phyloP scores from a whole-genome alignment of 2,888 invertebrate species.

The Nomada ferruginata region DNA sequence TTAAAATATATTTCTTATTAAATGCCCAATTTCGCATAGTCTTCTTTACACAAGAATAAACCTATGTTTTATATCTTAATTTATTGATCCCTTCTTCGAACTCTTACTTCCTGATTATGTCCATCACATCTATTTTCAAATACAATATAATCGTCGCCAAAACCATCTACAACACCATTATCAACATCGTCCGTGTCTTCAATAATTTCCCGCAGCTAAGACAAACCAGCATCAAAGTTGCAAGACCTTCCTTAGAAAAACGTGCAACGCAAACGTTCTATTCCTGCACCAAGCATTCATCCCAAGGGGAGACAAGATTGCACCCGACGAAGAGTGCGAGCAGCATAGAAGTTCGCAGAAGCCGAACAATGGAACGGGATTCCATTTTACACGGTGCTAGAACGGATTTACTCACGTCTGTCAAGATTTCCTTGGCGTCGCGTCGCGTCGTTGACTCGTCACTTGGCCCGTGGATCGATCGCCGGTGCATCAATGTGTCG shows the following conservation, averaged over 20 bases:
- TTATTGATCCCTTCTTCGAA: too few relatives aligned
- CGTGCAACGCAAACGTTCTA: not conserved
- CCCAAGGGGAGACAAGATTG: not conserved
- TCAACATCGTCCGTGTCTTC: too few relatives aligned
- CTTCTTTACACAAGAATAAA: too few relatives aligned
- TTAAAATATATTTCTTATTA: too few relatives aligned
- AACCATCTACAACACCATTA: too few relatives aligned
- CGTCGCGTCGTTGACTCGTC: slow-evolving; percentile 63
- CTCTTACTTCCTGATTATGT: too few relatives aligned
- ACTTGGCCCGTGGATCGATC: slow-evolving; percentile 61
- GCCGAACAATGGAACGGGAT: slow-evolving; percentile 14
- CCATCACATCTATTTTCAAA: too few relatives aligned
- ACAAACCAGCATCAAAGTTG: too few relatives aligned
- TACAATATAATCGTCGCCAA: too few relatives aligned
- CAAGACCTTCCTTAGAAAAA: not conserved
- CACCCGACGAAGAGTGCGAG: not conserved
- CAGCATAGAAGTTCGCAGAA: not conserved
- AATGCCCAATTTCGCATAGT: too few relatives aligned
- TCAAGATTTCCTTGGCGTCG: slow-evolving; percentile 57
- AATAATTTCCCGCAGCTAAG: too few relatives aligned
- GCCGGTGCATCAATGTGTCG: slow-evolving; percentile 67
- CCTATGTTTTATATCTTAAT: too few relatives aligned
- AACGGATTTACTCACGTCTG: slow-evolving; percentile 60
- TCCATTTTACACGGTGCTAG: slow-evolving; percentile 9
- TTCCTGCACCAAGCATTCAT: not conserved